A percentile compares a stretch with the other conserved stretches of the same genome.
These are phyloP conservation scores for Zeugodacus cucurbitae DNA, from an alignment of 1,140 invertebrate genomes.

Conservation along the genomic window DNA sequence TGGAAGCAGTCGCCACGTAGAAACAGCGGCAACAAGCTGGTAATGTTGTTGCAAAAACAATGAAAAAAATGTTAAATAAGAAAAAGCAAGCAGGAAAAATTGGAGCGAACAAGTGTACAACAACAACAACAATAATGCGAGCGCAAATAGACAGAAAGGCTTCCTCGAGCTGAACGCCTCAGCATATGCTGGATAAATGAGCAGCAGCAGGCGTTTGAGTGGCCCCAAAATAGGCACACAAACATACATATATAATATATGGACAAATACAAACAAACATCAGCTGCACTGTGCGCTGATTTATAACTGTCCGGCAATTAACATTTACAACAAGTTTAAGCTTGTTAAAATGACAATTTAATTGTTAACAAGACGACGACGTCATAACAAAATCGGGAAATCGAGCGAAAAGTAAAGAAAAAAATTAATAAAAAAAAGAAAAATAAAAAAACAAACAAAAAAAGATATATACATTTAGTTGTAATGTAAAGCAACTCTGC, in stretches of 20 bases:
- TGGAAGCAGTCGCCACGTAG: neutral
- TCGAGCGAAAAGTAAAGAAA: neutral
- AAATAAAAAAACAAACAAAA: neutral
- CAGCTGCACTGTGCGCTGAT: constrained; percentile 50
- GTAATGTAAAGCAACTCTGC: neutral
- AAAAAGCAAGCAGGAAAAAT: neutral
- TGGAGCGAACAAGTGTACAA: constrained; percentile 20
- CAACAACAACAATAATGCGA: neutral
- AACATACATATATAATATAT: neutral
- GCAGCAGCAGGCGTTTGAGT: neutral
- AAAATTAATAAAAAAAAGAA: neutral
- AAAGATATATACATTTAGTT: no score
- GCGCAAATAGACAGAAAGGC: neutral
- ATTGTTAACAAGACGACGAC: constrained; percentile 61
- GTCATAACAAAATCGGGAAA: constrained; percentile 37
- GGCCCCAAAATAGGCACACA: constrained; percentile 16
- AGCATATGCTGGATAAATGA: constrained; percentile 48
- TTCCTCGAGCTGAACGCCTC: constrained; percentile 46
- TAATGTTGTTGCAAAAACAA: neutral
- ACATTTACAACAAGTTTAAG: constrained; percentile 62
- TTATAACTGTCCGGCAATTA: constrained; percentile 66
- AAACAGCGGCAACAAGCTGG: neutral
- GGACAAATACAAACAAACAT: neutral
- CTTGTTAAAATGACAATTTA: constrained; percentile 65
- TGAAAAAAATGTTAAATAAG: neutral